Conservation (phyloP, 2,888 invertebrate species). For the Caenorhabditis sp. region DNA sequence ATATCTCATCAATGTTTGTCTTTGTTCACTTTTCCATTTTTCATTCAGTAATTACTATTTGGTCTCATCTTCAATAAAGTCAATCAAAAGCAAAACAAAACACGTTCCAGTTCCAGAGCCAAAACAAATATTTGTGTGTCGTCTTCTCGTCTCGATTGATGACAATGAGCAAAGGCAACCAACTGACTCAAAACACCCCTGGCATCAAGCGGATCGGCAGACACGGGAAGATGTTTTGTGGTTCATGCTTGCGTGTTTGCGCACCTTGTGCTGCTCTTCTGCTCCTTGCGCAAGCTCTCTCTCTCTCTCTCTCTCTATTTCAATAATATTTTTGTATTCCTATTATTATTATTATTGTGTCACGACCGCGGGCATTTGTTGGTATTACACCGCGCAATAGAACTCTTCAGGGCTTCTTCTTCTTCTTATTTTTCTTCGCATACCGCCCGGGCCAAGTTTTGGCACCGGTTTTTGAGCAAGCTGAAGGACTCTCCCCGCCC, state of each 20-base stretch:
- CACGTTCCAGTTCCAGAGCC: conserved; percentile 15
- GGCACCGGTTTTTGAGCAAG: conserved; percentile 48
- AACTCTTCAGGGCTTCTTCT: conserved; percentile 11
- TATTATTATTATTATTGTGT: conserved; percentile 57
- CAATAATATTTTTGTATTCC: conserved; percentile 55
- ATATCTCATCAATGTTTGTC: too few species aligned
- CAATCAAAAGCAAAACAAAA: too few species aligned
- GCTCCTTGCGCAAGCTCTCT: conserved; percentile 25
- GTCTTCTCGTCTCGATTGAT: too few species aligned
- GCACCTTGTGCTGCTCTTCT: conserved; percentile 55
- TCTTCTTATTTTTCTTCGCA: background rate
- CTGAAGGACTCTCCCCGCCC: conserved; percentile 2
- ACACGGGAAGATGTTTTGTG: conserved; percentile 57
- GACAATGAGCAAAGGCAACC: too few species aligned
- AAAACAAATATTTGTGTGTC: conserved; percentile 33
- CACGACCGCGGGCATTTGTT: conserved; percentile 45
- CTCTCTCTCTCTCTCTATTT: background rate
- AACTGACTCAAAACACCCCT: too few species aligned
- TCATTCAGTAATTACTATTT: too few species aligned
- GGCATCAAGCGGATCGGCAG: too few species aligned
- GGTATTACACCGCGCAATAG: conserved; percentile 43
- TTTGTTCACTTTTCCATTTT: background rate
- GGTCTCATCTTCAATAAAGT: too few species aligned
- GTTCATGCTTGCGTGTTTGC: conserved; percentile 57
- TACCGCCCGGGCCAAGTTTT: conserved; percentile 20